A percentile compares a stretch with the other conserved stretches of the same genome.
Conservation (phyloP, 2,888 invertebrate genomes). For the Oegoconia quadripuncta region DNA sequence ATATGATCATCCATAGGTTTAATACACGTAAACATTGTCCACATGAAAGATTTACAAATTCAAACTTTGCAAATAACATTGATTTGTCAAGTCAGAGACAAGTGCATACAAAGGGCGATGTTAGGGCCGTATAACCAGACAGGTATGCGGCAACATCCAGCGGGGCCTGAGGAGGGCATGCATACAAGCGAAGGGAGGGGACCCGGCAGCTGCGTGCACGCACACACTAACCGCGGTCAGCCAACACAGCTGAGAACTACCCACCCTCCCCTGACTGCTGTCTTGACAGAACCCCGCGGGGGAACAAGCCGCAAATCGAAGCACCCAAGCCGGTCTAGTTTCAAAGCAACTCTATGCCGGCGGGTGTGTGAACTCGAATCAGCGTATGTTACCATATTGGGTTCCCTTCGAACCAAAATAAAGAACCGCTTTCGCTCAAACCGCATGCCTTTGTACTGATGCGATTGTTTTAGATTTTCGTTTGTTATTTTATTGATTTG, state of each 20-base stretch:
- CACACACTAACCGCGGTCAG: constrained; percentile 27
- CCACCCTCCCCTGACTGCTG: not conserved
- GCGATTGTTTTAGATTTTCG: too few relatives aligned
- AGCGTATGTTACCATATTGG: constrained; percentile 19
- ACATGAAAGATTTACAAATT: too few relatives aligned
- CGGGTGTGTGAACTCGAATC: constrained; percentile 12
- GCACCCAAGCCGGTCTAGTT: not conserved
- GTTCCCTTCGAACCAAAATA: constrained; percentile 13
- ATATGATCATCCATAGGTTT: too few relatives aligned
- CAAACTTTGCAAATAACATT: too few relatives aligned
- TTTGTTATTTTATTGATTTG: too few relatives aligned
- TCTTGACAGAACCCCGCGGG: not conserved
- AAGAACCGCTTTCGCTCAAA: constrained; percentile 22
- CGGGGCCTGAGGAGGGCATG: constrained; percentile 13
- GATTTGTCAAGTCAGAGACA: too few relatives aligned
- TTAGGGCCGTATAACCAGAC: too few relatives aligned
- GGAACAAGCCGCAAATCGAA: not conserved
- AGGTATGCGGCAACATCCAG: constrained; percentile 4
- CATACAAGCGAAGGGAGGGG: constrained; percentile 10
- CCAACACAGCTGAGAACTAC: not conserved
- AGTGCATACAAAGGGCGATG: too few relatives aligned
- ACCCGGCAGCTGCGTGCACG: constrained; percentile 47
- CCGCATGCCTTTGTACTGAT: constrained; percentile 18
- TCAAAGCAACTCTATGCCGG: not conserved
- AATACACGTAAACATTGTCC: too few relatives aligned